Evolutionary conservation across 2,113 vertebrate species (phyloP), one percentile per base, ranked within the genome.

Genomic region (Lota lota): DNA sequence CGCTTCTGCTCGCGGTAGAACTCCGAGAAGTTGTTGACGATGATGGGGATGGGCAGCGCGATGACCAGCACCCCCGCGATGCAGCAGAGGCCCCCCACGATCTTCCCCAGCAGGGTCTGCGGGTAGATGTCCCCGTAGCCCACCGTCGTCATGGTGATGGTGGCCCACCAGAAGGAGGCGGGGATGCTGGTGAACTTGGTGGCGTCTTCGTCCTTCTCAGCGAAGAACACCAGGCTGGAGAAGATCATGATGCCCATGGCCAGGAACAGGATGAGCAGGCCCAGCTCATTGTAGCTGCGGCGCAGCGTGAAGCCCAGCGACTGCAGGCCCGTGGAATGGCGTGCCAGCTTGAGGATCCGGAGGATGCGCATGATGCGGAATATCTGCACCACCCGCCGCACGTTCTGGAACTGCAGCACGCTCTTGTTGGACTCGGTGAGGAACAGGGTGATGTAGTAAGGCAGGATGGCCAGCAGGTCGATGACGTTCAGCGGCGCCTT

Each of bases 191-290:
- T 98, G 82, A 99, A 99, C 82, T 99, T 99, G 17, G 97, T 99
- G 36, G 95, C 93, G 1, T 99, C 96, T 79, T 99, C 97, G 19
- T 99, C 97, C 73, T 99, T 99, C 83, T 99, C 97, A 11, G 97
- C 97, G 79, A 99, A 99, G 89, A 99, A 99, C 8, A 99, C 97
- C 64, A 99, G 92, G 79, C 97, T 99, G 0, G 97, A 99, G 87
- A 99, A 99, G 81, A 99, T 99, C 97, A 99, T 99, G 74, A 99
- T 99, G 57, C 97, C 97, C 97, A 99, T 99, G 54, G 97, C 97
- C 85, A 99, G 87, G 88, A 99, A 99, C 63, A 99, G 56, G 84
- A 99, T 99, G 68, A 99, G 79, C 72, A 99, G 87, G 22, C 97
- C 97, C 75, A 99, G 20, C 74, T 99, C 97, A 15, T 99, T 99